A percentile compares a stretch with the other conserved stretches of the same genome.
Conservation (phyloP, 2,797 vertebrate species). For the Philypnodon macrostomus region DNA sequence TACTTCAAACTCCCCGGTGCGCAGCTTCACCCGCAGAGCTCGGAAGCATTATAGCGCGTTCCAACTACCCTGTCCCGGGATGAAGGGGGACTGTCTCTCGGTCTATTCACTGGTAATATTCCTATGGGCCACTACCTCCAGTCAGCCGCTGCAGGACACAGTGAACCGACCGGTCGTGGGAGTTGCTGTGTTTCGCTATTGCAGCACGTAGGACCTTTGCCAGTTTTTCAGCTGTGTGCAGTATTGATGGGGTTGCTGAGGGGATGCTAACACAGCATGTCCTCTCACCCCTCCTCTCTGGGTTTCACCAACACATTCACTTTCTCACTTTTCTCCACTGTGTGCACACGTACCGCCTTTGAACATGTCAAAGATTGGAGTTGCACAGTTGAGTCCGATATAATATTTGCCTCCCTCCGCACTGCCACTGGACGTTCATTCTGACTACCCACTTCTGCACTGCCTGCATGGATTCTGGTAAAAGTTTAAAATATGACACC, state of each 20-base stretch:
- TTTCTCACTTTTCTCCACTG: slow-evolving; percentile 24
- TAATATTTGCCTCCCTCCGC: slow-evolving; percentile 39
- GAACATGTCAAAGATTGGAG: slow-evolving; percentile 60
- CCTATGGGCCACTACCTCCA: slow-evolving; percentile 48
- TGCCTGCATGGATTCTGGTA: too few relatives aligned
- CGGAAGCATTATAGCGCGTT: slow-evolving; percentile 62
- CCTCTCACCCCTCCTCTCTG: slow-evolving; percentile 31
- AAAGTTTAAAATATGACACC: too few relatives aligned
- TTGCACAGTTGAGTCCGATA: slow-evolving; percentile 64
- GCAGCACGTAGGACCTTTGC: slow-evolving; percentile 75
- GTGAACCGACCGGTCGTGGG: slow-evolving; percentile 61
- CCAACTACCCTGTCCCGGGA: slow-evolving; percentile 34
- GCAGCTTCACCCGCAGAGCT: slow-evolving; percentile 49
- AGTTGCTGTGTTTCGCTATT: slow-evolving; percentile 63
- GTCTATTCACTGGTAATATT: too few relatives aligned
- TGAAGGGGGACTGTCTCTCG: slow-evolving; percentile 24
- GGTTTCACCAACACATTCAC: slow-evolving; percentile 14
- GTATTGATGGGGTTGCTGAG: slow-evolving; percentile 87
- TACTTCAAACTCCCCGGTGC: slow-evolving; percentile 58
- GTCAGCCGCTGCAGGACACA: slow-evolving; percentile 42
- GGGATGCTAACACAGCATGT: slow-evolving; percentile 85
- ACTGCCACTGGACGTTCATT: slow-evolving; percentile 42
- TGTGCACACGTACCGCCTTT: slow-evolving; percentile 50
- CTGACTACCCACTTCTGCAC: slow-evolving; percentile 34
- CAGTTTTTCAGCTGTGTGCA: slow-evolving; percentile 82